phyloP scores from a whole-genome alignment of 2,797 vertebrate species.

The Eutrigla gurnardus region DNA sequence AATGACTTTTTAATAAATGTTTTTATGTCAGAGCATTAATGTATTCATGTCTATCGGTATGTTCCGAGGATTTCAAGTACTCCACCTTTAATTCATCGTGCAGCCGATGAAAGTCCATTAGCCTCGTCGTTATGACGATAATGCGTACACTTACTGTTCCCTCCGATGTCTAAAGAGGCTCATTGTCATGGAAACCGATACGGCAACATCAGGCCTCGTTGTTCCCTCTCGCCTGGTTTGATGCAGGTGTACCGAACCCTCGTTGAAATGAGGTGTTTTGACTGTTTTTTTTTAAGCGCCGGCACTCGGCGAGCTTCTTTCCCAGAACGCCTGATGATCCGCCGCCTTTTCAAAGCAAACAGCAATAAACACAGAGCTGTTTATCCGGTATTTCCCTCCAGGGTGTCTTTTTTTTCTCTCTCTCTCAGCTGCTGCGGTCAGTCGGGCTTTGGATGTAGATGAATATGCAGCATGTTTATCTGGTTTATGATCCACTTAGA shows the following conservation, averaged over 20 bases:
- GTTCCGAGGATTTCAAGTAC: no score
- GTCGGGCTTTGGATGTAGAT: conserved; percentile 9
- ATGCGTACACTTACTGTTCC: no score
- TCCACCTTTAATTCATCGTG: no score
- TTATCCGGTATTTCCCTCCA: not conserved
- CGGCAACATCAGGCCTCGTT: conserved; percentile 43
- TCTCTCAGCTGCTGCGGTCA: not conserved
- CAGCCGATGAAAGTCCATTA: no score
- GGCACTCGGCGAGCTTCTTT: not conserved
- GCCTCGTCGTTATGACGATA: no score
- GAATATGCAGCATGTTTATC: not conserved
- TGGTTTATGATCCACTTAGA: not conserved
- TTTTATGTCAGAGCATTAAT: no score
- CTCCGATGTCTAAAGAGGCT: conserved; percentile 2
- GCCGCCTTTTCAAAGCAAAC: conserved; percentile 44
- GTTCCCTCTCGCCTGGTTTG: conserved; percentile 16
- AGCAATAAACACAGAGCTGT: conserved; percentile 44
- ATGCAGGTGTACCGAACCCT: no score
- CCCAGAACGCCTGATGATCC: not conserved
- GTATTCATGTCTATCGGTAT: no score
- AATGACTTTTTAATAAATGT: no score
- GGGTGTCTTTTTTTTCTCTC: not conserved
- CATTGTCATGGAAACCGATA: conserved; percentile 32
- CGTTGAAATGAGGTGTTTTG: not conserved
- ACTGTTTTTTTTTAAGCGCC: no score